These are phyloP conservation scores for Rhagonycha lutea DNA, from an alignment of 2,888 invertebrate genomes.

Conservation along the genomic window DNA sequence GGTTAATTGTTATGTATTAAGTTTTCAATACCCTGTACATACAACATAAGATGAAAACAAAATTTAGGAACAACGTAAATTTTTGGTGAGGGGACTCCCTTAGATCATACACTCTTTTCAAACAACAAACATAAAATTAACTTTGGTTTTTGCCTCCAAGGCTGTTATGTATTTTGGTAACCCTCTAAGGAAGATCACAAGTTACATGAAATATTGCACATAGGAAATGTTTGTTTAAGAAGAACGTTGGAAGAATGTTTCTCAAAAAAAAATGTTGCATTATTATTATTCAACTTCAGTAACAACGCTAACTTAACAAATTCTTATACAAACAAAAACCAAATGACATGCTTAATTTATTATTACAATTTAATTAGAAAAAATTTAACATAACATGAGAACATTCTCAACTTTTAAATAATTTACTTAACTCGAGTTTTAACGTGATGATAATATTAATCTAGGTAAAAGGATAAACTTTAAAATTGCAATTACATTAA, in stretches of 20 bases:
- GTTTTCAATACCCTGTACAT: background rate
- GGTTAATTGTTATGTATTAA: background rate
- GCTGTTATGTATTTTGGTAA: background rate
- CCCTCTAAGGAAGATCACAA: background rate
- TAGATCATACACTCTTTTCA: background rate
- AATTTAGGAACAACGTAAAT: background rate
- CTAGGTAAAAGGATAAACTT: background rate
- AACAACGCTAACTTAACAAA: constrained; percentile 28
- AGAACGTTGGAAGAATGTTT: background rate
- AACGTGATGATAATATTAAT: background rate
- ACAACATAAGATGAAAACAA: background rate
- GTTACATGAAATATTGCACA: background rate
- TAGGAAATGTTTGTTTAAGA: background rate
- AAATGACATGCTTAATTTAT: constrained; percentile 19
- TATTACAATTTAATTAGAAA: constrained; percentile 16
- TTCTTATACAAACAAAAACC: constrained; percentile 24
- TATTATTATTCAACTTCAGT: constrained; percentile 28
- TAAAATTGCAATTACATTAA: background rate
- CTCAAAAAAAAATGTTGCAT: background rate
- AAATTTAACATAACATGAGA: constrained; percentile 10
- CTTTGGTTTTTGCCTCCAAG: background rate
- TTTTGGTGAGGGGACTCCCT: background rate
- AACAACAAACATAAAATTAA: background rate
- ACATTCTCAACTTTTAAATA: background rate
- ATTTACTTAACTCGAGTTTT: background rate